Evolutionary conservation across 2,113 vertebrate species (phyloP).

Genomic region (Zosterops japonicus): DNA sequence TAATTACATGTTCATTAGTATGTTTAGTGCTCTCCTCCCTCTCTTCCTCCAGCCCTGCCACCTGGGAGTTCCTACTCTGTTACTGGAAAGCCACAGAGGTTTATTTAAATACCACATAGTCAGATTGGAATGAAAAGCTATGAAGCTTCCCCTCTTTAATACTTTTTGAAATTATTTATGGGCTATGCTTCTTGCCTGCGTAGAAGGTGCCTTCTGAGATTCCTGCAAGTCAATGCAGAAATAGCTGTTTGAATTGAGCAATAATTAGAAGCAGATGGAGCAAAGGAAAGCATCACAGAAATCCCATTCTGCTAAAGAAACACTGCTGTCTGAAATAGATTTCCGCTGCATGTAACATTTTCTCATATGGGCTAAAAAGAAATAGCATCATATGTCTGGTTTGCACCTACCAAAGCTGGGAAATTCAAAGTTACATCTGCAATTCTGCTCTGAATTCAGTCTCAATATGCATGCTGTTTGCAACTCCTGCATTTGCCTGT

Average conservation of each 20-base stretch:
- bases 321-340: conserved; percentile 57
- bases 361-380: conserved; percentile 38
- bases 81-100: conserved; percentile 59
- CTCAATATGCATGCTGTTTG: not conserved
- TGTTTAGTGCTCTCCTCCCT: conserved; percentile 67
- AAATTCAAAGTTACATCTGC: conserved; percentile 27
- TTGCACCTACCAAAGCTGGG: conserved; percentile 48
- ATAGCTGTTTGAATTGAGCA: conserved; percentile 65
- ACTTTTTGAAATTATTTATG: conserved; percentile 70
- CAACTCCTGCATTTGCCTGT: not conserved
- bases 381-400: conserved; percentile 44
- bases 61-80: conserved; percentile 62
- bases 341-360: conserved; percentile 55
- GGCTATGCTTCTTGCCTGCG: conserved; percentile 23
- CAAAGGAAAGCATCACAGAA: conserved; percentile 60
- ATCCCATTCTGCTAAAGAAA: conserved; percentile 64
- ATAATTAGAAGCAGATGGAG: conserved; percentile 67
- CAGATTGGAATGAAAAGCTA: conserved; percentile 53
- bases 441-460: not conserved
- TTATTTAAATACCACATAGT: conserved; percentile 62
- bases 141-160: conserved; percentile 59
- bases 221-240: conserved; percentile 65
- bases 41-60: conserved; percentile 45
- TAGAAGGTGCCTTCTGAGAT: conserved; percentile 55
- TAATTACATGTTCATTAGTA: conserved; percentile 71